Evolutionary conservation across 1,140 invertebrate genomes (phyloP).

Genomic region (Neocloeon triangulifer): DNA sequence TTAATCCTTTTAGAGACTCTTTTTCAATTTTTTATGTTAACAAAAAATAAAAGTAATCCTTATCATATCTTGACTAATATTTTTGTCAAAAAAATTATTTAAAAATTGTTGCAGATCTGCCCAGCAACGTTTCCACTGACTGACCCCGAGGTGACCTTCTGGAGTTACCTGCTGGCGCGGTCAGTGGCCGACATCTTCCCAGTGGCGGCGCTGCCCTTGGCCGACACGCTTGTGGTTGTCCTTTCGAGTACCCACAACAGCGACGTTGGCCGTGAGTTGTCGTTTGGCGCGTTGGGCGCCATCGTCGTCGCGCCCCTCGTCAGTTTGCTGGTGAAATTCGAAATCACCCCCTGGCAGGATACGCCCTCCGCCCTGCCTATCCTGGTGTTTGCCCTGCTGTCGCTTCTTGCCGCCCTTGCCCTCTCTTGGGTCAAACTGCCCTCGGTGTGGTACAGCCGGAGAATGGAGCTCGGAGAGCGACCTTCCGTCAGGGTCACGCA

Average conservation of each 20-base stretch:
- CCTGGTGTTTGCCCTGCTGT: constrained; percentile 30
- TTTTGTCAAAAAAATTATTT: too few species aligned
- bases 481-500: too few species aligned
- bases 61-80: too few species aligned
- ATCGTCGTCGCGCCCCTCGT: constrained; percentile 43
- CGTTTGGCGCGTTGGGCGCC: constrained; percentile 47
- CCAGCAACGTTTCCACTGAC: constrained; percentile 18
- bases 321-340: constrained; percentile 23
- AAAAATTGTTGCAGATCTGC: too few species aligned
- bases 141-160: constrained; percentile 37
- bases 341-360: constrained; percentile 6
- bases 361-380: constrained; percentile 25
- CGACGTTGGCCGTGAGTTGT: constrained; percentile 56
- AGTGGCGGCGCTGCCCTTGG: constrained; percentile 37
- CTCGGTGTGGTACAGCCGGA: too few species aligned
- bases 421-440: too few species aligned
- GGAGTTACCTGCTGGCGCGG: constrained; percentile 41
- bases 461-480: too few species aligned
- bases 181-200: constrained; percentile 53
- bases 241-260: constrained; percentile 50
- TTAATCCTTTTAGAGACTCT: too few species aligned
- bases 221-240: constrained; percentile 54
- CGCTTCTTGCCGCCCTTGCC: constrained; percentile 36
- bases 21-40: too few species aligned
- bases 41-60: too few species aligned